Evolutionary conservation across 2,797 vertebrate genomes (phyloP), one percentile per base, ranked within the genome.

Genomic region (Coluber constrictor): DNA sequence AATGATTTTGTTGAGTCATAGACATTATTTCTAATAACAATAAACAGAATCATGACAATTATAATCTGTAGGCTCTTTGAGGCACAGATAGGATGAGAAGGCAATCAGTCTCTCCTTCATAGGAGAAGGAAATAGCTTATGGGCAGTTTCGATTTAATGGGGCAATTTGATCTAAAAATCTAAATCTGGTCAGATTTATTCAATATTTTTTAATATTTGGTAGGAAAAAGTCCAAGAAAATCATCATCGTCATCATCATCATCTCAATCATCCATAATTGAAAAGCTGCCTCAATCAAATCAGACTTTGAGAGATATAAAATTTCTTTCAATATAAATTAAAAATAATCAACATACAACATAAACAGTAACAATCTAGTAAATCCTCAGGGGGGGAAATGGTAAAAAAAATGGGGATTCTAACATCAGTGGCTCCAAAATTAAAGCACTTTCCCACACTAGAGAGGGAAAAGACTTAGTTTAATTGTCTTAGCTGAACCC

Each of bases 21-120:
- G 32, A 66, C n/a, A 18, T n/a, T 90, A 90, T 93, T 32, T 79
- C 90, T 90, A 16, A 13, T 79, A 87, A 88, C 89, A 59, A 32
- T 91, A 60, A 25, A 43, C 57, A 93, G 51, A 12, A 32, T 47
- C 92, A 11, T 87, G 61, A 61, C 66, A 47, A 95, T 56, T 91
- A 92, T 91, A 79, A 92, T 93, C 93, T 88, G 13, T 51, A 93
- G 66, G 66, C 25, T 90, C 87, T 56, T 32, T 91, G 83, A n/a
- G 89, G 27, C 12, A 59, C 2, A 15, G 47, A 18, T 37, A 89
- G 66, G 60, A 79, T n/a, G 57, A 90, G 57, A 74, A 61, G 92
- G 9, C 94, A 96, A 54, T 3, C 79, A 54, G 61, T 43, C 9
- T 32, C 91, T 55, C 29, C n/a, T 94, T 93, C 63, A 56, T 93